Base-by-base conservation (phyloP, 92 coral and sea anemone species). In the Hydrozoanthus gracilis region DNA sequence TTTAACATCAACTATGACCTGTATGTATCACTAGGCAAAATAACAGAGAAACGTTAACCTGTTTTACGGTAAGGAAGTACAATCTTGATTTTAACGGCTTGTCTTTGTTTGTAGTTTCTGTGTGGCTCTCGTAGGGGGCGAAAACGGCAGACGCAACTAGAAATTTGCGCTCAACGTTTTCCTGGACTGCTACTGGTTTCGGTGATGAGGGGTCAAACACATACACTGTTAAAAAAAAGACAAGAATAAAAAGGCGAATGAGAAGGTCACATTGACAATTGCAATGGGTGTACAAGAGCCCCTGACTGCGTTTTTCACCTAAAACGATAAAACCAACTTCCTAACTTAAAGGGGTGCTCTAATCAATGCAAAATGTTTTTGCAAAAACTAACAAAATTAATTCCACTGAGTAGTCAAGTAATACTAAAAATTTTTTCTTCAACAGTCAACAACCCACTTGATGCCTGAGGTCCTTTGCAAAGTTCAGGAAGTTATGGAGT, bases 201-300 rank as follows among this genome's bases (percentile, higher is more conserved):
- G 99, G 96, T 8, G 95, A 95, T 10, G 94, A 83, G 48, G 99
- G 99, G 76, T 96, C 96, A 61, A 96, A 96, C 6, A 95, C 67
- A 74, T 96, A 96, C 91, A 96, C 99, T 96, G 82, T 4, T 16
- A 71, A 78, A 48, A 45, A n/a, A 0, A 2, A 27, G 39, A 27
- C 39, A 27, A 27, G 2, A 27, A 2, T 27, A 27, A 27, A 27
- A 0, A 0, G 39, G 1, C 0, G 44, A 27, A 71, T 12, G 18
- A 47, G 75, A 72, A 17, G 69, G 17, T 13, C 18, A 64, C 14
- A 0, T 47, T 64, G 47, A 50, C 44, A 11, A 14, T 10, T 5
- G 11, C 51, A 51, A 35, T 9, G 54, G 51, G 27, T 17, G n/a
- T 18, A 17, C 20, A 61, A 61, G 39, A 27, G 1, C 39, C 39